Conservation (phyloP, 2,113 vertebrate genomes). For the Elephas maximus region DNA sequence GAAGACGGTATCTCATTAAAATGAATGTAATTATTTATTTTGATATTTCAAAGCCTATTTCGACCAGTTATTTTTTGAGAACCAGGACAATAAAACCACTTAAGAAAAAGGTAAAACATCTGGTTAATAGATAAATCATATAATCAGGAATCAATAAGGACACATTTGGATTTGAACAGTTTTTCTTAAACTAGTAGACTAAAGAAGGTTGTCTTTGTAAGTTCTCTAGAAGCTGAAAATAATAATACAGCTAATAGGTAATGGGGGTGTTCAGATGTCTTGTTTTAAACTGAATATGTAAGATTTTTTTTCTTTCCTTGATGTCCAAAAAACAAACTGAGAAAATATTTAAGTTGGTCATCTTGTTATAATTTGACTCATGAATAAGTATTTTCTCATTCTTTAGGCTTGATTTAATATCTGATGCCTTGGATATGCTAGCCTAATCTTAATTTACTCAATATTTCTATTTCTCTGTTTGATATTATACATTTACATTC, state of each 20-base stretch:
- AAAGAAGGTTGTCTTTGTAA: not conserved
- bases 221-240: not conserved
- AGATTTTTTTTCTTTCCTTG: conserved; percentile 3
- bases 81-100: not conserved
- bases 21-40: not conserved
- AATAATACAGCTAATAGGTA: not conserved
- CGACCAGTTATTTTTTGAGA: not conserved
- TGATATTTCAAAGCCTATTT: not conserved
- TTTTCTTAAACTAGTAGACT: not conserved
- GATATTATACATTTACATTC: not conserved
- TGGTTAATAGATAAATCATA: too few relatives aligned
- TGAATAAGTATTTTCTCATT: not conserved
- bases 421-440: not conserved
- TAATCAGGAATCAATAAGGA: not conserved
- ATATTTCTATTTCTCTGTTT: not conserved
- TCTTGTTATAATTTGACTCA: not conserved
- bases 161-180: not conserved
- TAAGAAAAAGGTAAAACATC: too few relatives aligned
- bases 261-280: not conserved
- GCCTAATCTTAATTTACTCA: not conserved
- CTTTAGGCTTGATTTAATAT: not conserved
- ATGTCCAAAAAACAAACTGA: not conserved
- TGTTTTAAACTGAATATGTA: not conserved
- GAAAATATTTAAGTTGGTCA: not conserved
- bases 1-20: not conserved